Conservation (phyloP, 2,888 invertebrate genomes). For the Macaria liturata region DNA sequence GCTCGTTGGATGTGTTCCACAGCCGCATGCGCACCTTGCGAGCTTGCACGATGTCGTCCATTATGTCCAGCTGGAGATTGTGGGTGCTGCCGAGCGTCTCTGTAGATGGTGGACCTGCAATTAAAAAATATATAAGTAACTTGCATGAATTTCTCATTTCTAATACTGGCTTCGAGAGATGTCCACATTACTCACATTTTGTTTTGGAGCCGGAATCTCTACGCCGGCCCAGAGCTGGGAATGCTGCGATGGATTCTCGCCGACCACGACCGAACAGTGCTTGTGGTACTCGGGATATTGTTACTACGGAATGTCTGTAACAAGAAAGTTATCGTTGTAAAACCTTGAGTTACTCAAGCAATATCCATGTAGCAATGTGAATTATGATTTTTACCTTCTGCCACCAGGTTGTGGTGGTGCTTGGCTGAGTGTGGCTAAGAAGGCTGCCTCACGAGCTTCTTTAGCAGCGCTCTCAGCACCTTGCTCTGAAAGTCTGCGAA, state of each 20-base stretch:
- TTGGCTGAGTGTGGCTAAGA: constrained; percentile 91
- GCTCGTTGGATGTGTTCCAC: constrained; percentile 92
- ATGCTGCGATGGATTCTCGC: constrained; percentile 92
- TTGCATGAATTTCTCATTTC: too few relatives aligned
- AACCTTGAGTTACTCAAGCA: background rate
- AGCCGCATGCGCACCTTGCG: constrained; percentile 92
- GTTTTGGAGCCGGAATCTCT: constrained; percentile 65
- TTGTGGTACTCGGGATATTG: constrained; percentile 91
- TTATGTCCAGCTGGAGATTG: constrained; percentile 92
- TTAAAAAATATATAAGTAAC: background rate
- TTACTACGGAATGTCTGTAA: constrained; percentile 91
- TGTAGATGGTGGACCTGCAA: constrained; percentile 87
- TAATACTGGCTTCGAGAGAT: too few relatives aligned
- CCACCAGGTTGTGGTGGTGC: constrained; percentile 90
- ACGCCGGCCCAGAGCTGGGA: constrained; percentile 83
- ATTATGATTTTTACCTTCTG: constrained; percentile 65
- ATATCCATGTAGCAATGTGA: too few relatives aligned
- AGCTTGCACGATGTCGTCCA: constrained; percentile 94
- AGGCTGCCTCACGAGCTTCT: constrained; percentile 91
- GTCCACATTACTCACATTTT: constrained; percentile 62
- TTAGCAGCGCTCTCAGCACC: constrained; percentile 89
- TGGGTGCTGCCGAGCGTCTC: constrained; percentile 90
- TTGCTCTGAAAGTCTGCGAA: constrained; percentile 89
- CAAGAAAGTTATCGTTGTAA: constrained; percentile 15
- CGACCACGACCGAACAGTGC: constrained; percentile 90